Base-by-base conservation (phyloP, 1,140 invertebrate species). In the Sycophaga agraensis region DNA sequence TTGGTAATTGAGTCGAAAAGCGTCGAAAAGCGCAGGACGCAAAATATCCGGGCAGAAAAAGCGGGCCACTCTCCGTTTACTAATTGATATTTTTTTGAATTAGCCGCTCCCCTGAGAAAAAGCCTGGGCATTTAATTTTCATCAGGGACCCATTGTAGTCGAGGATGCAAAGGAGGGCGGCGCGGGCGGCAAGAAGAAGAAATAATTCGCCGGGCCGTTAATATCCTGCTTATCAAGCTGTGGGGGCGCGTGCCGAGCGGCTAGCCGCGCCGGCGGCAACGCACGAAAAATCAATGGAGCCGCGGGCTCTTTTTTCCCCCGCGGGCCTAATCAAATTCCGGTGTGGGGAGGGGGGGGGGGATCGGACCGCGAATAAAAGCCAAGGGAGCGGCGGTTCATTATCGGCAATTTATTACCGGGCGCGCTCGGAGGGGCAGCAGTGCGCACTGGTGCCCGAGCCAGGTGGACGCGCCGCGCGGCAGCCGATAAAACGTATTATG, bases 401-500 rank as follows among this genome's bases (percentile, higher is more conserved):
- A 49, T 49, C 50, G 59, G 49, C 64, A 66, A 68, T 70, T 70
- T 66, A 70, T 70, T 67, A 68, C 63, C 63, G 58, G n/a, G n/a
- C n/a, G n/a, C n/a, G n/a, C n/a, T n/a, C n/a, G n/a, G n/a, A n/a
- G n/a, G n/a, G n/a, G n/a, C n/a, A n/a, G n/a, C n/a, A n/a, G n/a
- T n/a, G n/a, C n/a, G n/a, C n/a, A n/a, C n/a, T n/a, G n/a, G n/a
- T n/a, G n/a, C n/a, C n/a, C n/a, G n/a, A n/a, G n/a, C n/a, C n/a
- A n/a, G n/a, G n/a, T n/a, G n/a, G n/a, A n/a, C n/a, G n/a, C n/a
- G n/a, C n/a, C n/a, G n/a, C n/a, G n/a, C n/a, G n/a, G n/a, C n/a
- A n/a, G 35, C 65, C 59, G 71, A 71, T 73, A 70, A 70, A 72
- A 69, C 67, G 69, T 59, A 73, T 70, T 71, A 71, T 73, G 70